These are phyloP conservation scores for Galeruca laticollis DNA, from an alignment of 2,888 invertebrate genomes.

Conservation along the genomic window DNA sequence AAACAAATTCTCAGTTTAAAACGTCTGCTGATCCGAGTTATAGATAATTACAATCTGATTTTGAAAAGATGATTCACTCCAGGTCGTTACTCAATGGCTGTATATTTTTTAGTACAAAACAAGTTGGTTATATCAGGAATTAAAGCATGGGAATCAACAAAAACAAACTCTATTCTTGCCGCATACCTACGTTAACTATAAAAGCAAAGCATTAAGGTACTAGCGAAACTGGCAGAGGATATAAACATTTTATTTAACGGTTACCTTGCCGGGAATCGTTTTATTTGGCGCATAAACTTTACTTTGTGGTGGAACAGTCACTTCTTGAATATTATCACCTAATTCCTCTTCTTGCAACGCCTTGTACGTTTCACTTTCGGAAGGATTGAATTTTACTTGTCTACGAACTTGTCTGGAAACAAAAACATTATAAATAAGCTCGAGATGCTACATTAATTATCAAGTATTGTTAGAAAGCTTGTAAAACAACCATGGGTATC, in stretches of 20 bases:
- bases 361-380: constrained; percentile 89
- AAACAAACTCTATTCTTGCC: too few species aligned
- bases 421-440: too few species aligned
- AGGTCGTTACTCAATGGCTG: too few species aligned
- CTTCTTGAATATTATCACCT: constrained; percentile 76
- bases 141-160: not conserved
- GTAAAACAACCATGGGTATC: too few species aligned
- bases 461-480: not conserved
- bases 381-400: constrained; percentile 85
- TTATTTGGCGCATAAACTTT: constrained; percentile 81
- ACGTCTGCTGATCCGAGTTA: too few species aligned
- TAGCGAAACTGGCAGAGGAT: constrained; percentile 43
- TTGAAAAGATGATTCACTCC: too few species aligned
- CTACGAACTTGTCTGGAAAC: constrained; percentile 69
- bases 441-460: too few species aligned
- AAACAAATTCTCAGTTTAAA: too few species aligned
- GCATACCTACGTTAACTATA: constrained; percentile 6
- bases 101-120: too few species aligned
- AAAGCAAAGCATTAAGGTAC: constrained; percentile 45
- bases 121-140: too few species aligned
- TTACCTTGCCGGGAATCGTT: constrained; percentile 61
- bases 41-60: too few species aligned
- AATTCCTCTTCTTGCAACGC: constrained; percentile 82
- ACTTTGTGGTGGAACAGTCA: constrained; percentile 78
- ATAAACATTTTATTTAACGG: constrained; percentile 30